Percentiles rank a stretch among this genome's conserved stretches.
These are phyloP conservation scores for Hucho hucho DNA, from an alignment of 2,113 vertebrate species.

Conservation along the genomic window DNA sequence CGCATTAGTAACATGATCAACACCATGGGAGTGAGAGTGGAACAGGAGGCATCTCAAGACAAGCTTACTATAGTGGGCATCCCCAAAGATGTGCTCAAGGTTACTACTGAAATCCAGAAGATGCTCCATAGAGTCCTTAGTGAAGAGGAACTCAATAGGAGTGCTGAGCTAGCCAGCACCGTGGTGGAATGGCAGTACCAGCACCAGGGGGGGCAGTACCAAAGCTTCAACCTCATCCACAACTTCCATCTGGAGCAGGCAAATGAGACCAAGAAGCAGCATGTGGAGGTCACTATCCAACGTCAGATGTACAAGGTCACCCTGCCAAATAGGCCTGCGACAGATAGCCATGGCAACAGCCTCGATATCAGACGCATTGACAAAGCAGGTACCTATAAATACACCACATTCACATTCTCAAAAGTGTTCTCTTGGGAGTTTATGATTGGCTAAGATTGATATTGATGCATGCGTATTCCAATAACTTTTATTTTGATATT, in stretches of 20 bases:
- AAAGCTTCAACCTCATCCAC: slow-evolving; percentile 70
- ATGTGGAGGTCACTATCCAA: slow-evolving; percentile 56
- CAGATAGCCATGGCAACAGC: slow-evolving; percentile 40
- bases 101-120: slow-evolving; percentile 63
- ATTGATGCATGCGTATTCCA: too few relatives aligned
- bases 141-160: slow-evolving; percentile 49
- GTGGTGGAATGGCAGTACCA: slow-evolving; percentile 83
- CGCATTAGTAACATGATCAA: slow-evolving; percentile 73
- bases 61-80: slow-evolving; percentile 75
- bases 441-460: too few relatives aligned
- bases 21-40: slow-evolving; percentile 66
- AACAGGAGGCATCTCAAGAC: slow-evolving; percentile 27
- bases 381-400: slow-evolving; percentile 75
- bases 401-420: neutral
- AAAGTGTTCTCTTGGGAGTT: too few relatives aligned
- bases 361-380: slow-evolving; percentile 67
- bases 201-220: slow-evolving; percentile 29
- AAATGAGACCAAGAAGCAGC: accelerated
- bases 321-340: slow-evolving; percentile 63
- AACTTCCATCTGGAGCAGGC: slow-evolving; percentile 80
- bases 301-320: slow-evolving; percentile 65
- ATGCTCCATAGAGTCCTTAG: slow-evolving; percentile 63
- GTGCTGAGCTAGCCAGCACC: slow-evolving; percentile 55
- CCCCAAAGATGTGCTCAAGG: slow-evolving; percentile 68
- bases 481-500: too few relatives aligned